Evolutionary conservation across 2,797 vertebrate genomes (phyloP).

Genomic region (Mareca penelope): DNA sequence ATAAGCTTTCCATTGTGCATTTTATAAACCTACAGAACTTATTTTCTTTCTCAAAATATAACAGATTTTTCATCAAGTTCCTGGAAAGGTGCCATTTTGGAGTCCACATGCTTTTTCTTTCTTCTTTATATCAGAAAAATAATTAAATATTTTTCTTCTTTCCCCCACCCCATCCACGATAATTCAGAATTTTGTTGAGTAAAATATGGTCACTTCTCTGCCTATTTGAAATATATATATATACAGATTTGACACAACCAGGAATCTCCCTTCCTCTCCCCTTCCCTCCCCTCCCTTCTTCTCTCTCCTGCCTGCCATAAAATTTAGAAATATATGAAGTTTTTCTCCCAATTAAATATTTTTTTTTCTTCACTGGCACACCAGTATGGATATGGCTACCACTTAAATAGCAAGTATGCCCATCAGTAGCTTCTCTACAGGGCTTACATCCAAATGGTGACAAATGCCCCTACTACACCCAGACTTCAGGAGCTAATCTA

Average conservation of each 20-base stretch:
- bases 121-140: slow-evolving; percentile 18
- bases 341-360: slow-evolving; percentile 53
- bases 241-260: neutral
- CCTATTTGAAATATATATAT: neutral
- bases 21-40: slow-evolving; percentile 17
- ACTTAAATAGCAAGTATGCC: slow-evolving; percentile 28
- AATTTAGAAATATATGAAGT: slow-evolving; percentile 61
- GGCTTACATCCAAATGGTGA: slow-evolving; percentile 51
- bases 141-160: slow-evolving; percentile 32
- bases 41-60: slow-evolving; percentile 40
- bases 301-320: neutral
- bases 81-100: slow-evolving; percentile 66
- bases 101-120: neutral
- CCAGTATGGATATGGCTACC: slow-evolving; percentile 2
- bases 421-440: neutral
- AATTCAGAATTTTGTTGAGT: slow-evolving; percentile 8
- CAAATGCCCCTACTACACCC: slow-evolving; percentile 27
- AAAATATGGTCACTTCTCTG: neutral
- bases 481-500: slow-evolving; percentile 31
- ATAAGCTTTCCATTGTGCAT: neutral
- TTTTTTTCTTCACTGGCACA: slow-evolving; percentile 26
- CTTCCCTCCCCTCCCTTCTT: too few species aligned
- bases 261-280: too few species aligned
- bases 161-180: neutral
- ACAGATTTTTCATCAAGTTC: slow-evolving; percentile 64